Conservation (phyloP, 2,113 vertebrate species). For the Phalacrocorax carbo region DNA sequence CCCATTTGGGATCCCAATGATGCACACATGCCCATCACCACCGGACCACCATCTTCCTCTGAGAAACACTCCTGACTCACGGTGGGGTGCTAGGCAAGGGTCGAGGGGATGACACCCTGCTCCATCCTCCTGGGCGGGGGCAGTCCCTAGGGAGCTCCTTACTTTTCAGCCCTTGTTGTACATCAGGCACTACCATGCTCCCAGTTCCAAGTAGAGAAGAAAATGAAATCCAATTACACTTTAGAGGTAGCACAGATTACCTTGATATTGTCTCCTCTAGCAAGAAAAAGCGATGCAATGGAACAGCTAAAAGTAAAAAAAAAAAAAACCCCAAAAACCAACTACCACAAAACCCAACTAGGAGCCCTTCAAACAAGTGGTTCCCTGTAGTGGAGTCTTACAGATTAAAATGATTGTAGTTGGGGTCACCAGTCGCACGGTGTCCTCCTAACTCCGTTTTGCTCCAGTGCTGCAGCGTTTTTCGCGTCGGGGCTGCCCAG, state of each 20-base stretch:
- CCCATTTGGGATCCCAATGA: fast-evolving
- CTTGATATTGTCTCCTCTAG: neutral
- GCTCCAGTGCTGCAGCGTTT: neutral
- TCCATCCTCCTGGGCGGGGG: neutral
- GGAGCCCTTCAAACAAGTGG: neutral
- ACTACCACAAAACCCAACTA: no score
- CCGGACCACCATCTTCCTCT: neutral
- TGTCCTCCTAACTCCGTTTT: constrained; percentile 37
- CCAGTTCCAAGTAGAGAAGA: neutral
- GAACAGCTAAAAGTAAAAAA: neutral
- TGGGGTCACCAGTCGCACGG: constrained; percentile 6
- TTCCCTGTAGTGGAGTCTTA: neutral
- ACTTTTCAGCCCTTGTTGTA: neutral
- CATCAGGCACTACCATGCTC: neutral
- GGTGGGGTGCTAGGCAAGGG: fast-evolving
- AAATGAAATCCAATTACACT: neutral
- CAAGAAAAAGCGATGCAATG: neutral
- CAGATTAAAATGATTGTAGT: neutral
- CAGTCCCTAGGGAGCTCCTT: neutral
- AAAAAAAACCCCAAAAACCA: no score
- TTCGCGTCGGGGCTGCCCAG: neutral
- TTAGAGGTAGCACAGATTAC: neutral
- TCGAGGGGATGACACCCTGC: no score
- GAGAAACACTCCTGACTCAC: neutral
- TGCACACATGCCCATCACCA: neutral